These are phyloP conservation scores for Ophioninae sp. DNA, from an alignment of 2,888 invertebrate species.

Conservation along the genomic window DNA sequence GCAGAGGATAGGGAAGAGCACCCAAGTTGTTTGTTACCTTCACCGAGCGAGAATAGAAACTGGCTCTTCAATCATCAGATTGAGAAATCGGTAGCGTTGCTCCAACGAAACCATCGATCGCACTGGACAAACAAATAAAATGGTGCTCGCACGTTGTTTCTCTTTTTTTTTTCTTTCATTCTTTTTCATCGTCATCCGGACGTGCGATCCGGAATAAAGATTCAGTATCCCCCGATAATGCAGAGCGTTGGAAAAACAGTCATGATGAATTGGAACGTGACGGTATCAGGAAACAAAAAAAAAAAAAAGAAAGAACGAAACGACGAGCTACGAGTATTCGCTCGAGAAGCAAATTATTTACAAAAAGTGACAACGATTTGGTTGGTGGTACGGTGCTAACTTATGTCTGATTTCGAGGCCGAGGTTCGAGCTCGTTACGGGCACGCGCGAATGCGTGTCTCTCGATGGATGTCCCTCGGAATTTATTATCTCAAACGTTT, in stretches of 20 bases:
- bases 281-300: background rate
- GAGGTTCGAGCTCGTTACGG: conserved; percentile 58
- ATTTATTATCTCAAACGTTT: conserved; percentile 65
- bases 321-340: background rate
- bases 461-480: conserved; percentile 62
- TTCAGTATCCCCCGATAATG: background rate
- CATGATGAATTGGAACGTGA: background rate
- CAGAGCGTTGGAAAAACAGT: background rate
- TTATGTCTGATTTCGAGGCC: conserved; percentile 58
- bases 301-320: too few relatives aligned
- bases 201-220: background rate
- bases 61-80: too few relatives aligned
- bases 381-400: background rate
- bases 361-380: conserved; percentile 11
- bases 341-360: background rate
- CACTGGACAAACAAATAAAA: background rate
- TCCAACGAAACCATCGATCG: background rate
- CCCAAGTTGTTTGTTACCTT: background rate
- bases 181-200: background rate
- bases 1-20: conserved; percentile 12
- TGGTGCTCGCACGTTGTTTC: background rate
- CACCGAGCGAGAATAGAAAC: background rate
- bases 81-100: background rate
- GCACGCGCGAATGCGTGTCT: conserved; percentile 56
- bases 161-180: background rate